Base-by-base conservation (phyloP, 2,797 vertebrate species). In the Tenualosa ilisha region DNA sequence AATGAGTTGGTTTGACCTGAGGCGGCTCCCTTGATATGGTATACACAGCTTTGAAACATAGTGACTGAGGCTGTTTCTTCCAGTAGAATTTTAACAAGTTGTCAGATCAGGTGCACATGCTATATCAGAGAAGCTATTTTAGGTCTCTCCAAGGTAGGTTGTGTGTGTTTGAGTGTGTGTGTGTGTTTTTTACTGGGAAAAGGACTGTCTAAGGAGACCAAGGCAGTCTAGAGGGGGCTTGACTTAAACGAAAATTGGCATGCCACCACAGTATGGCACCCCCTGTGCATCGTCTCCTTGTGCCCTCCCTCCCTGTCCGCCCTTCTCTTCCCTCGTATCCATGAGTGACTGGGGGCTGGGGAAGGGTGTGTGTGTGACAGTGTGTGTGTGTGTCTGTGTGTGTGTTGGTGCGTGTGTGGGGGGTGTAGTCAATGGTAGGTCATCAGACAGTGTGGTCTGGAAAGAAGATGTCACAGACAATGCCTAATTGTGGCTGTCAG, bases 401-500 rank as follows among this genome's bases (percentile, higher is more conserved):
- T 59, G 56, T 22, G 15, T 17, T 3, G 3, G 17, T 31, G 2
- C 20, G 83, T 13, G 43, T 26, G 20, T 6, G 65, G 17, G 37
- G 40, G 24, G 3, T 75, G 85, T 31, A 85, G 85, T 88, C 87
- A 84, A 46, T 82, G 83, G 81, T 53, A 68, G 84, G 82, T 87
- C 54, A 12, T 56, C 31, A 84, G 84, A 53, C 20, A 59, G 31
- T 49, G 72, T 81, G 54, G 72, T 75, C 50, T 81, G 61, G 61
- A 65, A n/a, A 24, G 61, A 6, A 24, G 61, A 26, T 65, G 83
- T 65, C 81, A 88, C 15, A 84, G 46, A 83, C 56, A 84, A 61
- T 84, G 65, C 81, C 83, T 89, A 84, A 89, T 84, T 84, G 72
- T 89, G 84, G 53, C 43, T 87, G 88, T 87, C 88, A 87, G 84